These are phyloP conservation scores for Mesaphorura yosii DNA, from an alignment of 1,140 invertebrate genomes.

Conservation along the genomic window DNA sequence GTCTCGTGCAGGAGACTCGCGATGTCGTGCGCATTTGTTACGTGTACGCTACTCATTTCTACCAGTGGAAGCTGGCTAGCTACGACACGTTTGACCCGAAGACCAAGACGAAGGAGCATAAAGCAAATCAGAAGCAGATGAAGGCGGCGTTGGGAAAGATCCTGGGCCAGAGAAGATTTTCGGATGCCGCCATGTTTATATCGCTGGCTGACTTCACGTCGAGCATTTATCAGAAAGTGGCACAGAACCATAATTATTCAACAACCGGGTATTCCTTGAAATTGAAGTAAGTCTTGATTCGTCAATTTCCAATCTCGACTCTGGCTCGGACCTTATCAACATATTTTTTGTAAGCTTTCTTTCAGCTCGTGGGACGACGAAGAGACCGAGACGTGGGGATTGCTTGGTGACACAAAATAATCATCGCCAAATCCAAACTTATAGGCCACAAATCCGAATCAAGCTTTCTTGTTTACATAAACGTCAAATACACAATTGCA, in stretches of 20 bases:
- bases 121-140: neutral
- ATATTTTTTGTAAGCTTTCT: no score
- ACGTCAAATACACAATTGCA: no score
- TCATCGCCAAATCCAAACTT: no score
- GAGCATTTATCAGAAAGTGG: conserved; percentile 13
- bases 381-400: neutral
- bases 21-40: conserved; percentile 21
- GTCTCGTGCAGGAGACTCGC: conserved; percentile 13
- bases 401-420: no score
- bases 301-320: neutral
- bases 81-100: conserved; percentile 13
- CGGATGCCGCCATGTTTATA: conserved; percentile 12
- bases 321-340: neutral
- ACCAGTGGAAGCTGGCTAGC: conserved; percentile 13
- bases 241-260: conserved; percentile 5
- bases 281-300: neutral
- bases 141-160: neutral
- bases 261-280: neutral
- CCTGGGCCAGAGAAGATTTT: neutral
- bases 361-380: no score
- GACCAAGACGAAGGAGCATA: neutral
- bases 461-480: no score
- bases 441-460: no score
- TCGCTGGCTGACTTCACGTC: conserved; percentile 15
- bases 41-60: conserved; percentile 18